These are phyloP conservation scores for Sterrhoptilus dennistouni DNA, from an alignment of 2,113 vertebrate species.

Conservation along the genomic window DNA sequence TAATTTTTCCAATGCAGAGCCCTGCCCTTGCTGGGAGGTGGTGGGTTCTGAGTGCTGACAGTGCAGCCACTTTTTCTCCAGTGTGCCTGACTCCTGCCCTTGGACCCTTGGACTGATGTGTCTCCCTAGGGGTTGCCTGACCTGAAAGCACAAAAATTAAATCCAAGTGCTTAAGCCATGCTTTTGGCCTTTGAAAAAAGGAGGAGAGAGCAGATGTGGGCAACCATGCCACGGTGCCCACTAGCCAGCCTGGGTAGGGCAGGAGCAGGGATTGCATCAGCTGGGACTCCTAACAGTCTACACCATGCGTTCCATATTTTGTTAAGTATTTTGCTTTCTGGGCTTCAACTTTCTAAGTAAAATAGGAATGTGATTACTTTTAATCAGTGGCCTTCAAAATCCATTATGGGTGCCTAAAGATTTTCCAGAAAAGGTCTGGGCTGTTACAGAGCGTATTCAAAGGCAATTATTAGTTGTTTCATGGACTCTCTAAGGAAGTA, in stretches of 20 bases:
- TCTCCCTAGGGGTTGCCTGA: not conserved
- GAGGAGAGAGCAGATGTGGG: not conserved
- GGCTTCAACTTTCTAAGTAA: not conserved
- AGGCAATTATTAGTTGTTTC: not conserved
- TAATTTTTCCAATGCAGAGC: not conserved
- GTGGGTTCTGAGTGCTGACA: not conserved
- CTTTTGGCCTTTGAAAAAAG: not conserved
- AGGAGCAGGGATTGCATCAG: not conserved
- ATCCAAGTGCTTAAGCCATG: not conserved
- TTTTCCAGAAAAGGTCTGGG: not conserved
- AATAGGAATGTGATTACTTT: not conserved
- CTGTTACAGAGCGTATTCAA: not conserved
- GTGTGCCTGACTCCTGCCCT: not conserved
- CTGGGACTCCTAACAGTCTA: not conserved
- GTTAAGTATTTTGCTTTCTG: not conserved
- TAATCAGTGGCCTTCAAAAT: not conserved
- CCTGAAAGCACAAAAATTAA: not conserved
- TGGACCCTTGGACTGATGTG: not conserved
- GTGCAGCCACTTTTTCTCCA: not conserved
- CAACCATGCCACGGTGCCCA: rapidly evolving
- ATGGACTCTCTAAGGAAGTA: not conserved
- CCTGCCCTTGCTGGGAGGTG: not conserved
- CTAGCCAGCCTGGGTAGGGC: not conserved
- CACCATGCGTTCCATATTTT: rapidly evolving
- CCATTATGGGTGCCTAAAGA: not conserved